Percentiles rank a stretch among this genome's conserved stretches.
These are phyloP conservation scores for Brenthis ino DNA, from an alignment of 2,888 invertebrate genomes.

Conservation along the genomic window DNA sequence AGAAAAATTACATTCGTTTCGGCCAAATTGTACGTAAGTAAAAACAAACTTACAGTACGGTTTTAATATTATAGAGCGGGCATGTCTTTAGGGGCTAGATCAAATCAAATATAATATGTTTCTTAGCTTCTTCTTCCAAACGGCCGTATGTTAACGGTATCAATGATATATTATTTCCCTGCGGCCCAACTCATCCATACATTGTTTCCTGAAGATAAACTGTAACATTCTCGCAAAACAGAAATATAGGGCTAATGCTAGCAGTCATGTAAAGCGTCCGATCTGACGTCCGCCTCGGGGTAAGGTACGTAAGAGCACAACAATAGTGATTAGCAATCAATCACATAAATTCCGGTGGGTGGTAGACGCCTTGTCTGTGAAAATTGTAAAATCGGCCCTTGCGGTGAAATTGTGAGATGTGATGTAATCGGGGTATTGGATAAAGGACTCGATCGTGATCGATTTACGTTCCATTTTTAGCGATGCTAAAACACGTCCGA, in stretches of 20 bases:
- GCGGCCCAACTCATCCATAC: slow-evolving; percentile 61
- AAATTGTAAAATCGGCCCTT: slow-evolving; percentile 62
- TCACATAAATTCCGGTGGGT: slow-evolving; percentile 64
- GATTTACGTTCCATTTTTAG: slow-evolving; percentile 41
- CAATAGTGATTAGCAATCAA: slow-evolving; percentile 78
- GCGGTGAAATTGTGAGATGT: slow-evolving; percentile 54
- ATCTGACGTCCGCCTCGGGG: slow-evolving; percentile 52
- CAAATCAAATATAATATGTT: slow-evolving; percentile 58
- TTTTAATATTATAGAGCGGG: slow-evolving; percentile 25
- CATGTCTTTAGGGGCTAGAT: slow-evolving; percentile 55
- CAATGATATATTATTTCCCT: slow-evolving; percentile 60
- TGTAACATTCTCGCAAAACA: slow-evolving; percentile 45
- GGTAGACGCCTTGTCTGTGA: slow-evolving; percentile 48
- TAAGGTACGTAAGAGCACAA: slow-evolving; percentile 63
- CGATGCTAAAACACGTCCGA: slow-evolving; percentile 33
- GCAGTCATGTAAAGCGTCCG: slow-evolving; percentile 43
- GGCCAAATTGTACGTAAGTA: background rate
- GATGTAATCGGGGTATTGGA: slow-evolving; percentile 35
- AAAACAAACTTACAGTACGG: slow-evolving; percentile 6
- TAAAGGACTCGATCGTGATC: slow-evolving; percentile 49
- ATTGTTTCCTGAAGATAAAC: slow-evolving; percentile 62
- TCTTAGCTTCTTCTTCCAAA: slow-evolving; percentile 44
- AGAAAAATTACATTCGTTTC: background rate
- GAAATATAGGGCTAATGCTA: slow-evolving; percentile 42
- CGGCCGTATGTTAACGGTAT: slow-evolving; percentile 59